A percentile compares a stretch with the other conserved stretches of the same genome.
Evolutionary conservation across 1,140 invertebrate genomes (phyloP).

Genomic region (Bombyx mandarina): DNA sequence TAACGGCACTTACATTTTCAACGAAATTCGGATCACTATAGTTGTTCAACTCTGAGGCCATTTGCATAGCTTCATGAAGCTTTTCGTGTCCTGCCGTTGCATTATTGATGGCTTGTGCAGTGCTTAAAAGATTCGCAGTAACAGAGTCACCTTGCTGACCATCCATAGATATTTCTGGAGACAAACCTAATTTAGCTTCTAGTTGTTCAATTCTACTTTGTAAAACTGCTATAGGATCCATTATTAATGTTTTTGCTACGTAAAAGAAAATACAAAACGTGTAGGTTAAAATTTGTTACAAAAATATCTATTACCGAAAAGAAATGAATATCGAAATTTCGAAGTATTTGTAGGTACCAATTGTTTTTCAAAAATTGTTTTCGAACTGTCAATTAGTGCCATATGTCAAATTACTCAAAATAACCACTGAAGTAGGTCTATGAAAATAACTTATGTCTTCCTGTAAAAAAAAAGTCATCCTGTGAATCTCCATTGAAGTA

Average conservation of each 20-base stretch:
- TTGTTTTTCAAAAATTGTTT: too few species aligned
- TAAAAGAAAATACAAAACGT: background rate
- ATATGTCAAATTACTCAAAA: too few species aligned
- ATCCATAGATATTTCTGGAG: constrained; percentile 25
- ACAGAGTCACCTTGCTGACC: constrained; percentile 54
- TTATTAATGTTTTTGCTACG: constrained; percentile 16
- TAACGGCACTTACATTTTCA: constrained; percentile 45
- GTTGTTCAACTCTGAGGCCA: constrained; percentile 63
- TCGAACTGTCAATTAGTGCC: too few species aligned
- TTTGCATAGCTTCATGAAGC: constrained; percentile 47
- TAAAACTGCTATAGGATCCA: constrained; percentile 64
- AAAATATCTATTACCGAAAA: constrained; percentile 2
- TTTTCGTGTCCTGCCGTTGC: constrained; percentile 62
- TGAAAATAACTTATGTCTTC: too few species aligned
- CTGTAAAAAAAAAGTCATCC: too few species aligned
- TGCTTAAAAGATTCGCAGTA: constrained; percentile 52
- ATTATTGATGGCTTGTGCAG: constrained; percentile 56
- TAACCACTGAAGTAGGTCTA: too few species aligned
- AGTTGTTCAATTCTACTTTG: constrained; percentile 66
- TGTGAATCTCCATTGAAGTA: too few species aligned
- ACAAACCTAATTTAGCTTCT: constrained; percentile 63
- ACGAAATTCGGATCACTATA: constrained; percentile 65
- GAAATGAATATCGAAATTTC: constrained; percentile 17
- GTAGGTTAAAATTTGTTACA: constrained; percentile 3
- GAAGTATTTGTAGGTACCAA: background rate